phyloP scores from a whole-genome alignment of 2,113 vertebrate species.

The Parotia lawesii region DNA sequence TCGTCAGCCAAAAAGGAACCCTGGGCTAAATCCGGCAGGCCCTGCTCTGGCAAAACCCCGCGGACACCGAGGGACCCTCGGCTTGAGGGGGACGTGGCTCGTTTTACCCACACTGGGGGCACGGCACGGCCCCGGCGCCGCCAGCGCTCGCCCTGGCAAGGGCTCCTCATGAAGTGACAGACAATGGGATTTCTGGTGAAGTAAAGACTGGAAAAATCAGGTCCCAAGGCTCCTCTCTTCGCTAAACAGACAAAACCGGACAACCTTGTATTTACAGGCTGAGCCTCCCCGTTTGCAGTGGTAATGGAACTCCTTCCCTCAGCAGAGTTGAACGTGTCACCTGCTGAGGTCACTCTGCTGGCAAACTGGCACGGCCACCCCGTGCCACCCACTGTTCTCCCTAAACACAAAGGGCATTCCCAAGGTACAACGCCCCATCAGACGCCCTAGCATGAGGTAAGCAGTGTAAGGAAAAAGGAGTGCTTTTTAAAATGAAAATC shows the following conservation, averaged over 20 bases:
- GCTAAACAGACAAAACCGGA: background rate
- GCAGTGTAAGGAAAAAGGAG: slow-evolving; percentile 74
- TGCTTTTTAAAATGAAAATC: slow-evolving; percentile 68
- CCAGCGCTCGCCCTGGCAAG: background rate
- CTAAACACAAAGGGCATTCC: slow-evolving; percentile 55
- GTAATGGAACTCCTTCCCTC: background rate
- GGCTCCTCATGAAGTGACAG: background rate
- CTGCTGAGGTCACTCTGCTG: background rate
- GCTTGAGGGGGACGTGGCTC: accelerated
- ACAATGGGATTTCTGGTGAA: background rate
- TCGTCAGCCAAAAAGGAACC: background rate
- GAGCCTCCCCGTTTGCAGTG: background rate
- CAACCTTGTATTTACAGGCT: background rate
- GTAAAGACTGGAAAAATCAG: background rate
- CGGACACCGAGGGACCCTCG: accelerated
- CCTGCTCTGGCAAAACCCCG: background rate
- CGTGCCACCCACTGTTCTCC: background rate
- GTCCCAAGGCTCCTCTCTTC: background rate
- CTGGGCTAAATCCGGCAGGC: background rate
- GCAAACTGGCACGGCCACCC: background rate
- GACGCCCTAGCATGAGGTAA: slow-evolving; percentile 72
- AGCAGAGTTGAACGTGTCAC: accelerated
- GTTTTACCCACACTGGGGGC: accelerated
- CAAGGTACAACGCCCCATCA: slow-evolving; percentile 55
- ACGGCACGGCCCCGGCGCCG: background rate